Base-by-base conservation (phyloP, 2,888 invertebrate genomes). In the Eudemis profundana region DNA sequence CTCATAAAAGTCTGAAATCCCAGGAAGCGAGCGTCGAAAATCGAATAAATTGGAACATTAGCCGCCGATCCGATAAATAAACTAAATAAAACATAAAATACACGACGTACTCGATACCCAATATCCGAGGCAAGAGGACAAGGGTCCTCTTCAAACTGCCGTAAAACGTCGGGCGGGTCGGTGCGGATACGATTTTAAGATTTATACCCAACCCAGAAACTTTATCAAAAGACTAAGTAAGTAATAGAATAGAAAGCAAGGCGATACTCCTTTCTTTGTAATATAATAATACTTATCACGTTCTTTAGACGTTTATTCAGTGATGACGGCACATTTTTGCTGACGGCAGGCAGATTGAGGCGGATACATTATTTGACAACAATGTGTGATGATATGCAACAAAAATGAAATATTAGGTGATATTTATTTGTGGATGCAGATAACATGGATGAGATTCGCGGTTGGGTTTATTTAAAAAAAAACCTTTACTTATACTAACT, bases 121-220 rank as follows among this genome's bases (percentile, higher is more conserved):
- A 71, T 70, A 70, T 71, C 72, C 68, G 70, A 72, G 74, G 68
- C 49, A 50, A 61, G 66, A 70, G 72, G 70, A 73, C 69, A 61
- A 66, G 74, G 68, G 75, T 74, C 76, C 76, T 74, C 72, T 72
- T 78, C 75, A 73, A 76, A 79, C 72, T 69, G 75, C 72, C 81
- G 76, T 83, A 78, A 82, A 83, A 74, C 72, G 76, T 77, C 75
- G 74, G 73, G 69, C 74, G 68, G 75, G 72, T 77, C 72, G 70
- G 71, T 65, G 72, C 76, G 76, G 78, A 76, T 76, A 75, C 74
- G 72, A 78, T 75, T 79, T 78, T 73, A 79, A 73, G 78, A 84
- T 83, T 83, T 84, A 84, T 82, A 77, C 70, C 68, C 70, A 67
- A 70, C 75, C 78, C 78, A 66, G 17, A 76, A 79, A 82, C 75